phyloP scores from a whole-genome alignment of 2,888 invertebrate genomes.

The Synanthedon tipuliformis region DNA sequence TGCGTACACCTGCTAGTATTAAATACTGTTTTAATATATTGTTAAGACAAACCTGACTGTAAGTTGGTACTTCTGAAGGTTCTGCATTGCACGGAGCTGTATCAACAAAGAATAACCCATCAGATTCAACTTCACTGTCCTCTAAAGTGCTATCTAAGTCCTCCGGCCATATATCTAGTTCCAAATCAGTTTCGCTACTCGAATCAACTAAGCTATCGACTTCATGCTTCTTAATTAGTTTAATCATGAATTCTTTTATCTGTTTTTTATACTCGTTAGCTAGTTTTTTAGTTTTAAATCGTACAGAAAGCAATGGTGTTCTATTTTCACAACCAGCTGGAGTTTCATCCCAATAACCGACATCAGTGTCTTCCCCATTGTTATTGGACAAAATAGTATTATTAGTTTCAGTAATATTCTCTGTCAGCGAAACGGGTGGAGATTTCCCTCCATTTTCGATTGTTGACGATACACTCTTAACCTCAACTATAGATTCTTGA shows the following conservation, averaged over 20 bases:
- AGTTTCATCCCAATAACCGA: slow-evolving; percentile 43
- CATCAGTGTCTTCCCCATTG: slow-evolving; percentile 37
- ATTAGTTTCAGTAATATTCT: neutral
- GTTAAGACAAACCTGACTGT: slow-evolving; percentile 37
- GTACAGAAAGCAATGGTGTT: slow-evolving; percentile 50
- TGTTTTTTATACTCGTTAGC: slow-evolving; percentile 54
- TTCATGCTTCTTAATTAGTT: slow-evolving; percentile 44
- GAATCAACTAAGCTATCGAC: slow-evolving; percentile 20
- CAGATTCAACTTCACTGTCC: slow-evolving; percentile 17
- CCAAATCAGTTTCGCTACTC: slow-evolving; percentile 44
- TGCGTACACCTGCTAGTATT: no score
- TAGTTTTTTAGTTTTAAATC: slow-evolving; percentile 50
- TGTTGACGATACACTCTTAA: neutral
- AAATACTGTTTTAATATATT: neutral
- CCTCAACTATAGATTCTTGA: neutral
- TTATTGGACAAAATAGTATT: slow-evolving; percentile 9
- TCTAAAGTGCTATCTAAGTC: slow-evolving; percentile 26
- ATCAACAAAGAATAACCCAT: slow-evolving; percentile 53
- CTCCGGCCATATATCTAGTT: slow-evolving; percentile 53
- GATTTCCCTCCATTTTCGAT: slow-evolving; percentile 56
- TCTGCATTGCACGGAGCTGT: slow-evolving; percentile 36
- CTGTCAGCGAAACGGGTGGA: slow-evolving; percentile 1
- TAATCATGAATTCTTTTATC: slow-evolving; percentile 56
- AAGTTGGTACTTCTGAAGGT: slow-evolving; percentile 35
- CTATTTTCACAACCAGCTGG: slow-evolving; percentile 52